These are phyloP conservation scores for Labrus mixtus DNA, from an alignment of 2,113 vertebrate species.

Conservation along the genomic window DNA sequence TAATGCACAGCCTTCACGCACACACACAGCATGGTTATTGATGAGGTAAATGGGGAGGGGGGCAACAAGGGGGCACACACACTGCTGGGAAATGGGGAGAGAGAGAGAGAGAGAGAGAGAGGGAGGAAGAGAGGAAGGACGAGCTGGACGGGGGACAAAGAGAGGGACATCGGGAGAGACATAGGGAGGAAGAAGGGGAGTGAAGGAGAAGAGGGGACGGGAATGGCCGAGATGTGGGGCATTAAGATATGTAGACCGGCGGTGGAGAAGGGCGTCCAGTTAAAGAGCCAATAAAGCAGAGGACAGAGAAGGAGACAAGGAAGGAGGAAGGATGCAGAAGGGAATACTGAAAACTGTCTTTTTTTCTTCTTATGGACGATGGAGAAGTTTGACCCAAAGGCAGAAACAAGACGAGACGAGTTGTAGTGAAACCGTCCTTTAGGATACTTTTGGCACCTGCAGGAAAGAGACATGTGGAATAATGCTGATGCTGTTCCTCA, in stretches of 20 bases:
- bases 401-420: background rate
- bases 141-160: slow-evolving; percentile 11
- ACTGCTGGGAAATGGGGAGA: slow-evolving; percentile 74
- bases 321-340: slow-evolving; percentile 23
- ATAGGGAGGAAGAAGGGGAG: background rate
- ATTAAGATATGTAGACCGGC: slow-evolving; percentile 9
- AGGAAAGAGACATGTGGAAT: background rate
- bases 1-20: slow-evolving; percentile 76
- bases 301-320: slow-evolving; percentile 48
- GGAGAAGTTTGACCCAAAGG: slow-evolving; percentile 26
- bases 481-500: slow-evolving; percentile 3
- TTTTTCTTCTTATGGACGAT: slow-evolving; percentile 24
- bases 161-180: background rate
- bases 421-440: background rate
- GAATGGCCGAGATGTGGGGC: slow-evolving; percentile 14
- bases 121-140: slow-evolving; percentile 23
- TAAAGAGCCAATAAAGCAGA: slow-evolving; percentile 50
- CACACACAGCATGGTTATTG: slow-evolving; percentile 80
- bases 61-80: slow-evolving; percentile 71
- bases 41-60: slow-evolving; percentile 83
- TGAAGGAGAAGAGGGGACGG: slow-evolving; percentile 19
- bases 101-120: slow-evolving; percentile 47
- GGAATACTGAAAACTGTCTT: slow-evolving; percentile 29
- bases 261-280: slow-evolving; percentile 40
- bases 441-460: background rate